These are phyloP conservation scores for Emydura subglobosa DNA, from an alignment of 2,113 vertebrate species.

Conservation along the genomic window DNA sequence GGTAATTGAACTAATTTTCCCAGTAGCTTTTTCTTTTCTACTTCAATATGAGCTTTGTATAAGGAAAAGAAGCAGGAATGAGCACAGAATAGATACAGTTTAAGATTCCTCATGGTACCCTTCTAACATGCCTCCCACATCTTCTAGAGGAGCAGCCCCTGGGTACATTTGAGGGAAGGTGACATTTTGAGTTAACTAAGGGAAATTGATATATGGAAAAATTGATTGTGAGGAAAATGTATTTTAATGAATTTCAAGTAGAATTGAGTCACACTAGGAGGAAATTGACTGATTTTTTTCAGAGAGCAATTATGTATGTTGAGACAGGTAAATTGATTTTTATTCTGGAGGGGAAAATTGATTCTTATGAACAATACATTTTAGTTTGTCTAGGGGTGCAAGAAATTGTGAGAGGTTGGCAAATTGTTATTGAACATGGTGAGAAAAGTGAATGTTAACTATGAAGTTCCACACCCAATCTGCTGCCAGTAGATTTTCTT, in stretches of 20 bases:
- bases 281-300: background rate
- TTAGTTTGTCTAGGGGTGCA: background rate
- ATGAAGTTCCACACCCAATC: background rate
- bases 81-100: background rate
- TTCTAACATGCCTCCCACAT: background rate
- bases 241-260: background rate
- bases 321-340: background rate
- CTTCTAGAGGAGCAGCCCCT: background rate
- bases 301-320: background rate
- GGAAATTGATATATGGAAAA: background rate
- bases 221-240: background rate
- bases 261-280: background rate
- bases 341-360: background rate
- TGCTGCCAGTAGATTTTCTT: background rate
- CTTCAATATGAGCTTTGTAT: background rate
- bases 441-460: background rate
- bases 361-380: background rate
- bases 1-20: background rate
- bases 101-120: background rate
- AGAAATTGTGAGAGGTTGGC: background rate
- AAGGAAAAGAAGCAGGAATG: background rate
- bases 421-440: background rate
- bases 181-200: background rate
- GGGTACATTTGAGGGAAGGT: background rate
- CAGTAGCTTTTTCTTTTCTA: background rate